Evolutionary conservation across 2,888 invertebrate genomes (phyloP), one percentile per base, ranked within the genome.

Genomic region (Drosophila atripex): DNA sequence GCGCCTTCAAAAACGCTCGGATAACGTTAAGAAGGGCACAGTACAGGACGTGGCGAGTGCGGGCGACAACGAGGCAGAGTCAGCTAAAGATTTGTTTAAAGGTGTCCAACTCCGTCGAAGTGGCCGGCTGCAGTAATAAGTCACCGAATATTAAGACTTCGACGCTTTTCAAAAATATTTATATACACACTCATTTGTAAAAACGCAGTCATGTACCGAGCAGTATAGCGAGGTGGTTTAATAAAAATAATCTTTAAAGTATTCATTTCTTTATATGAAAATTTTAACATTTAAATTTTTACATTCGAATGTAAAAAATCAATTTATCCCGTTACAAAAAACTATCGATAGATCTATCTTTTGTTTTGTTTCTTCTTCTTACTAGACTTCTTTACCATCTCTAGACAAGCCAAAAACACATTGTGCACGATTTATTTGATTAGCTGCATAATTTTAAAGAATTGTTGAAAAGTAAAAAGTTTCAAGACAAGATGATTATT

Each of bases 401-500:
- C 43, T 11, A 21, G 21, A 0, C 14, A 12, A 23, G 35, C 8
- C 12, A 46, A 35, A 63, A 63, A 64, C 63, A 61, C 63, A 64
- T 63, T 63, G 32, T 45, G n/a, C 25, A 5, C 11, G 1, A 16
- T 12, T 12, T 18, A 45, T 43, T 14, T 52, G 30, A 32, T 14
- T 21, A 6, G 14, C 9, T 6, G 3, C 21, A 35, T 9, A 23
- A 4, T 49, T 49, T 41, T 16, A 0, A 11, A n/a, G 16, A 18
- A 25, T 49, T 32, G 1, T 1, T 12, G 2, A 3, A 11, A 25
- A 58, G 5, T n/a, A 41, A 11, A 30, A n/a, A 5, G 16, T 8
- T 18, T 3, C 11, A 16, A 50, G 25, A 41, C 69, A 92, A 90
- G 77, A 99, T 99, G 99, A 99, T 99, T 86, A 99, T 99, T 77